Evolutionary conservation across 1,140 invertebrate species (phyloP), one percentile per base, ranked within the genome.

Genomic region (Gryon sp.): DNA sequence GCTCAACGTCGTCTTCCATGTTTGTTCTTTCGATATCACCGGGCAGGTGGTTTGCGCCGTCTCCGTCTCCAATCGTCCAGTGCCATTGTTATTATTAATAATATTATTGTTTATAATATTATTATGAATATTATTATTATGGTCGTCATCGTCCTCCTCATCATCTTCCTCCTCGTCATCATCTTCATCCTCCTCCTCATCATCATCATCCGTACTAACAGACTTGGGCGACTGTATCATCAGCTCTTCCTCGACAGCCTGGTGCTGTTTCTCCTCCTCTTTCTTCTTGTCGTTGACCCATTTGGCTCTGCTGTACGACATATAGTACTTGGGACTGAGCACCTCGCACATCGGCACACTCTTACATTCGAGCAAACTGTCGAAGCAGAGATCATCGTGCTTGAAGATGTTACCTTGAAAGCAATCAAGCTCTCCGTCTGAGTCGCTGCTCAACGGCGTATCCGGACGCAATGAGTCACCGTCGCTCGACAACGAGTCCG

Each of bases 401-500:
- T 77, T 83, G 52, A 87, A 88, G 1, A 62, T 36, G 8, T 74
- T 41, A 2, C 81, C 82, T 5, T 72, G 62, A 30, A 80, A 57
- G 24, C 20, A 55, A 14, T 80, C 83, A 9, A 74, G 46, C 5
- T 80, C 78, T 0, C 74, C 68, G 20, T 83, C 82, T 2, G 76
- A 79, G 7, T 79, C 74, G 60, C 70, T 79, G 57, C 79, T 88
- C 14, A 89, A 87, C 1, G 89, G 89, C 8, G 89, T 87, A 41
- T 89, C 85, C n/a, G 88, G 87, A 46, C 88, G 79, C 19, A 81
- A 76, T 16, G 84, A 86, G 16, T 84, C 83, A 12, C 81, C 81
- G 45, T 86, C 84, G 72, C 82, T 86, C 26, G 84, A 82, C 19
- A 81, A 32, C 11, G 18, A 34, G 32, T 34, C 32, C 2, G 12